Conservation (phyloP, 2,888 invertebrate genomes). For the Agonopterix arenella region DNA sequence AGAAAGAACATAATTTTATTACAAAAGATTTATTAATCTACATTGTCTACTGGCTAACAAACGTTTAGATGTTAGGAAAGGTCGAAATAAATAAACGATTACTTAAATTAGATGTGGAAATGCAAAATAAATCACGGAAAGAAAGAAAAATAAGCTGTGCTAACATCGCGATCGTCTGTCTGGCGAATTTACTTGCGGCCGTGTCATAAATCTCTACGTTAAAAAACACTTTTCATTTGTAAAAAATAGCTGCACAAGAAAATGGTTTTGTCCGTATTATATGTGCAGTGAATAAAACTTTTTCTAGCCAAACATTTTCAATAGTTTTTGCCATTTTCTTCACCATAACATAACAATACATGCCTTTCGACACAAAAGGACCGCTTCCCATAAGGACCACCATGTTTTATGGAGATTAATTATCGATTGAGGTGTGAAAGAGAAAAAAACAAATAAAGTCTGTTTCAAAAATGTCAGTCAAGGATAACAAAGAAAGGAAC, state of each 20-base stretch:
- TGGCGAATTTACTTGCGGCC: conserved; percentile 27
- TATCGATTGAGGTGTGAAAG: no score
- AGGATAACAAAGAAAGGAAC: no score
- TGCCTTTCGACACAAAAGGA: no score
- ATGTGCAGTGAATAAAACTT: neutral
- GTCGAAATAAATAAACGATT: conserved; percentile 8
- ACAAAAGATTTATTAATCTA: no score
- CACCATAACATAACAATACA: no score
- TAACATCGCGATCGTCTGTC: conserved; percentile 20
- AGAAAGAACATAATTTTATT: no score
- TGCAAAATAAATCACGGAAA: conserved; percentile 24
- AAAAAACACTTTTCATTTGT: conserved; percentile 16
- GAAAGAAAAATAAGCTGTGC: conserved; percentile 20
- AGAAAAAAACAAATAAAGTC: no score
- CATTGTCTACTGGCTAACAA: neutral
- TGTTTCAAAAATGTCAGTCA: no score
- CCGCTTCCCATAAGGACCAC: no score
- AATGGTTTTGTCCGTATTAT: neutral
- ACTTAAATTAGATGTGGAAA: conserved; percentile 7
- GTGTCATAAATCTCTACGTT: conserved; percentile 27
- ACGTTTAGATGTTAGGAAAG: neutral
- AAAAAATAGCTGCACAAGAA: neutral
- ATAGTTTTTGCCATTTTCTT: no score
- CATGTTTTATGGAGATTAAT: no score
- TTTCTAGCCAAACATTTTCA: no score